These are phyloP conservation scores for Archilochus colubris DNA, from an alignment of 2,113 vertebrate species.

Conservation along the genomic window DNA sequence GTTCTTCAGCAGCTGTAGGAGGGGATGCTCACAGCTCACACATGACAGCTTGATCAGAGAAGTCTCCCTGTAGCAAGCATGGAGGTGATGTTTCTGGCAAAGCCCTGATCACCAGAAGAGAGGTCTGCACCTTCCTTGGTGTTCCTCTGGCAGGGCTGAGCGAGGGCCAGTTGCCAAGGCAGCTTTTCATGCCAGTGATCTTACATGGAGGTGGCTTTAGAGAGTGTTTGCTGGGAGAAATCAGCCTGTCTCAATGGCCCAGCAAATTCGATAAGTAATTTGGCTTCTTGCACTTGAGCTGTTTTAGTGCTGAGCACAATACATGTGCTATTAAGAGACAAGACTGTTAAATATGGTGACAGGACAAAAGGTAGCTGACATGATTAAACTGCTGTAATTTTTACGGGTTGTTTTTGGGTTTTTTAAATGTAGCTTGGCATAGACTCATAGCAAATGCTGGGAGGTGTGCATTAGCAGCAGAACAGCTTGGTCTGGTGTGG, in stretches of 20 bases:
- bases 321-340: background rate
- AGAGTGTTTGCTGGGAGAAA: background rate
- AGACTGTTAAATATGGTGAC: background rate
- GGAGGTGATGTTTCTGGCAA: background rate
- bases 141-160: background rate
- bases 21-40: accelerated
- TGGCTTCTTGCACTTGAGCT: background rate
- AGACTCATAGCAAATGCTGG: background rate
- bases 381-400: background rate
- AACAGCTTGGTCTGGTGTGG: background rate
- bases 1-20: background rate
- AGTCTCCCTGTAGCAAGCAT: background rate
- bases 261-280: background rate
- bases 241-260: background rate
- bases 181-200: background rate
- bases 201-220: background rate
- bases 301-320: background rate
- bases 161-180: background rate
- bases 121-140: background rate
- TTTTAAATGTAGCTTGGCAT: background rate
- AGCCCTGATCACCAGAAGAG: background rate
- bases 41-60: background rate
- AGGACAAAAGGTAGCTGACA: background rate
- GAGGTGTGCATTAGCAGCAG: background rate
- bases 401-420: background rate